Base-by-base conservation (phyloP, 2,113 vertebrate genomes). In the Gobius niger region DNA sequence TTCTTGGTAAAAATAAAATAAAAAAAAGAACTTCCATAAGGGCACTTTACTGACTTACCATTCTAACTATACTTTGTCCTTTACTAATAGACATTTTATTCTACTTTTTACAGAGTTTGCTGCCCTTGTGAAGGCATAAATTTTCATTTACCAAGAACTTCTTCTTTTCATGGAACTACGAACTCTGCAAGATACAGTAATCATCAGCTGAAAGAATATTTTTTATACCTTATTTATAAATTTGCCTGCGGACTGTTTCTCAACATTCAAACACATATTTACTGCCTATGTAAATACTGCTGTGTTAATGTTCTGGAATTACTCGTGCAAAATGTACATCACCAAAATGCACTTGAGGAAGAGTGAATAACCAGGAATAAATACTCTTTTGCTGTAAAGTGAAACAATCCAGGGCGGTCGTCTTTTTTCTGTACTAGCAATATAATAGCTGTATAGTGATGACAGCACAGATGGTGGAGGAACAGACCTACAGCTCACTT, bases 281-380 rank as follows among this genome's bases (percentile, higher is more conserved):
- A 84, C 72, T 81, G 82, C 79, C 78, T 72, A 76, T 82, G 71
- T 85, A 79, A 75, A 63, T 75, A 74, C 78, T 80, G 70, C 70
- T 90, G 85, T 91, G 90, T 86, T 72, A 75, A 87, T 91, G 86
- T 87, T 90, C 51, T 82, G 78, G 81, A 90, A 76, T 87, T 85
- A 87, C 86, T 85, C 90, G 87, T 91, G 91, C 89, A 90, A 86
- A 85, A 81, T 91, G 88, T 90, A 89, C 72, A 83, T 83, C 82
- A 88, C 81, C 67, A 80, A 80, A 34, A 78, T 93, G 91, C 89
- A 91, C 87, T 87, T 88, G 89, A 91, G 91, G 87, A 89, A 85
- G 92, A 91, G 91, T 93, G 92, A 91, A 90, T 89, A 91, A 90
- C 90, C 84, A 91, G 85, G 87, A 93, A 92, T 93, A 94, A 93